These are phyloP conservation scores for Myotis brandtii DNA, from an alignment of 2,113 vertebrate genomes.

Conservation along the genomic window DNA sequence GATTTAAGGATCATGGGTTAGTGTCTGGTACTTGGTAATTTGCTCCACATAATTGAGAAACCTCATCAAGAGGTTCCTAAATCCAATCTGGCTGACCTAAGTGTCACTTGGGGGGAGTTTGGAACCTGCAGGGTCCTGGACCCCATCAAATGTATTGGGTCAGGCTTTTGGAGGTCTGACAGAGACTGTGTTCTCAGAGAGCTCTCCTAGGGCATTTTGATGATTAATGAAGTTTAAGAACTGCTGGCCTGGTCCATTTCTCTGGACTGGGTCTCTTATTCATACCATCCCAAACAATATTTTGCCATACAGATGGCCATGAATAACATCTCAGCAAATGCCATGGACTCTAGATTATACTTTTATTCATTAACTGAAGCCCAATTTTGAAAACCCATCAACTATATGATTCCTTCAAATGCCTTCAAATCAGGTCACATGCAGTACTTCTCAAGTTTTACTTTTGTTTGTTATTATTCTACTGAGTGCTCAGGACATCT, in stretches of 20 bases:
- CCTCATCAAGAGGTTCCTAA: slow-evolving; percentile 23
- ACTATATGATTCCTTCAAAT: slow-evolving; percentile 29
- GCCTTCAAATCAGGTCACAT: slow-evolving; percentile 20
- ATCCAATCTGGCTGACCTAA: slow-evolving; percentile 31
- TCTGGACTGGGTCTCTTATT: background rate
- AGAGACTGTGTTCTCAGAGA: background rate
- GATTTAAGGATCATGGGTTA: slow-evolving; percentile 53
- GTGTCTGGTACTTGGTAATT: slow-evolving; percentile 32
- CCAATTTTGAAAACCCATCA: slow-evolving; percentile 39
- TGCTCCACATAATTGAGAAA: slow-evolving; percentile 46
- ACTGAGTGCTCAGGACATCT: background rate
- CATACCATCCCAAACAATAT: background rate
- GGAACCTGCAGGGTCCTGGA: background rate
- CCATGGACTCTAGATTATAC: slow-evolving; percentile 2
- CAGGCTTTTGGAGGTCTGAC: background rate
- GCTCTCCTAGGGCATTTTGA: background rate
- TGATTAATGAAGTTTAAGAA: slow-evolving; percentile 34
- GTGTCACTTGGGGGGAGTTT: background rate
- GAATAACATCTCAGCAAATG: background rate
- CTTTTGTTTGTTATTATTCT: slow-evolving; percentile 26
- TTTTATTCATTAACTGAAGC: slow-evolving; percentile 47
- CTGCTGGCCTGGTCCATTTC: background rate
- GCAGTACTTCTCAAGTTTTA: background rate
- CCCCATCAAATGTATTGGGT: background rate
- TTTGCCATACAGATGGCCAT: background rate